Percentiles rank a stretch among this genome's conserved stretches.
Conservation (phyloP, 2,888 invertebrate genomes). For the Heliconius hortense region DNA sequence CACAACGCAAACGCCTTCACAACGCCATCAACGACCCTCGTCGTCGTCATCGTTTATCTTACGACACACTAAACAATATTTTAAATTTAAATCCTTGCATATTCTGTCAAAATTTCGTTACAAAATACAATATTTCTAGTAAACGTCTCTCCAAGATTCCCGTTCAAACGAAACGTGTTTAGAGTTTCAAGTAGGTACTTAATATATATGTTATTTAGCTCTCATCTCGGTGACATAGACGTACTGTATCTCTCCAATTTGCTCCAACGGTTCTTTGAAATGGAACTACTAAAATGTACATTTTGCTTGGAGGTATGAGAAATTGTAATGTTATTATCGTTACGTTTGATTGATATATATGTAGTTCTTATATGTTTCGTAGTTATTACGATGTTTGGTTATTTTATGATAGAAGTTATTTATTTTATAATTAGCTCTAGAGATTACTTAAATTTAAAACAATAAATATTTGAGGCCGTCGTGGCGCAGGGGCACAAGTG, state of each 20-base stretch:
- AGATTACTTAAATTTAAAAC: no score
- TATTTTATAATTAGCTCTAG: no score
- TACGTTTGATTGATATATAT: neutral
- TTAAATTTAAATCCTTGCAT: neutral
- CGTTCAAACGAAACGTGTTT: slow-evolving; percentile 24
- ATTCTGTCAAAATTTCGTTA: neutral
- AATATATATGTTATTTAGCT: slow-evolving; percentile 26
- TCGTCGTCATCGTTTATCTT: neutral
- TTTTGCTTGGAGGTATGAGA: neutral
- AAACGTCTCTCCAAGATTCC: slow-evolving; percentile 25
- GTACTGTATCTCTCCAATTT: slow-evolving; percentile 18
- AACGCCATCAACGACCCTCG: no score
- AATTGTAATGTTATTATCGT: neutral
- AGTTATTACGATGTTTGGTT: no score
- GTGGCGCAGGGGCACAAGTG: no score
- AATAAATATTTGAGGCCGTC: no score
- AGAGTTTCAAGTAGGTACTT: slow-evolving; percentile 28
- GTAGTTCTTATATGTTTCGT: no score
- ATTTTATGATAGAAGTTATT: no score
- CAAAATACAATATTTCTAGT: neutral
- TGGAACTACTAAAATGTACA: neutral
- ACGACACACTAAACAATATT: neutral
- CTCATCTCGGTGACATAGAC: slow-evolving; percentile 1
- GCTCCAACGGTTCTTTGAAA: slow-evolving; percentile 1
- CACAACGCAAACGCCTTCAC: no score